Conservation (phyloP, 2,113 vertebrate genomes). For the Silurus glanis region DNA sequence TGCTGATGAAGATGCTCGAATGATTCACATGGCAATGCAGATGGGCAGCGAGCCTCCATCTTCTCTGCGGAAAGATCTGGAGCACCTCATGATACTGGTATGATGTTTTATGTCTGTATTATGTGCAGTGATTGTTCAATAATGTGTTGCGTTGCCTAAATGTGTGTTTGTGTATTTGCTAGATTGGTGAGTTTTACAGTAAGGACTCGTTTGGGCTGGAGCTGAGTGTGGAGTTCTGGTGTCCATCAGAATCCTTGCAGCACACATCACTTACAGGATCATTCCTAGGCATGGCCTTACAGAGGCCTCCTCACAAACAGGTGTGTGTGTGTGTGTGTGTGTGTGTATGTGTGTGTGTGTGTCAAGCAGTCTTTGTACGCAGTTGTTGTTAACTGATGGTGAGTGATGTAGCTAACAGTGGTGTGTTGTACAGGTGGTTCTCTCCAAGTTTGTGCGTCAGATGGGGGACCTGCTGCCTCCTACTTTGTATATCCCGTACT, state of each 20-base stretch:
- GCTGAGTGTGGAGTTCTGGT: slow-evolving; percentile 93
- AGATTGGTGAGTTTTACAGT: slow-evolving; percentile 91
- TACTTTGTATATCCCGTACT: slow-evolving; percentile 92
- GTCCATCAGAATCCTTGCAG: slow-evolving; percentile 90
- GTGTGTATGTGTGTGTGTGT: not conserved
- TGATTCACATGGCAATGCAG: slow-evolving; percentile 95
- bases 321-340: slow-evolving; percentile 61
- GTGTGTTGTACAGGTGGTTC: slow-evolving; percentile 81
- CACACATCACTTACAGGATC: slow-evolving; percentile 89
- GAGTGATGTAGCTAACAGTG: not conserved
- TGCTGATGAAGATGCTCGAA: slow-evolving; percentile 93
- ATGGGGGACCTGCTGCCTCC: slow-evolving; percentile 96
- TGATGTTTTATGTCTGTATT: not conserved
- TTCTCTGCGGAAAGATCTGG: slow-evolving; percentile 85
- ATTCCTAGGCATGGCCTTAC: slow-evolving; percentile 88
- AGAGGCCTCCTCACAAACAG: slow-evolving; percentile 95
- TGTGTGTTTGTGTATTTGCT: slow-evolving; percentile 42
- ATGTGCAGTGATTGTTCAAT: not conserved
- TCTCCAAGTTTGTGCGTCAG: slow-evolving; percentile 98
- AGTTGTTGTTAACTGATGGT: not conserved
- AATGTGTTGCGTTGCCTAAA: not conserved
- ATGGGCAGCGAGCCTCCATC: slow-evolving; percentile 91
- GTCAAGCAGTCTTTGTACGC: not conserved
- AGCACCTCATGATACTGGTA: slow-evolving; percentile 93
- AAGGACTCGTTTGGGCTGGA: slow-evolving; percentile 89